Evolutionary conservation across 2,888 invertebrate species (phyloP), one percentile per base, ranked within the genome.

Genomic region (Molanna angustata): DNA sequence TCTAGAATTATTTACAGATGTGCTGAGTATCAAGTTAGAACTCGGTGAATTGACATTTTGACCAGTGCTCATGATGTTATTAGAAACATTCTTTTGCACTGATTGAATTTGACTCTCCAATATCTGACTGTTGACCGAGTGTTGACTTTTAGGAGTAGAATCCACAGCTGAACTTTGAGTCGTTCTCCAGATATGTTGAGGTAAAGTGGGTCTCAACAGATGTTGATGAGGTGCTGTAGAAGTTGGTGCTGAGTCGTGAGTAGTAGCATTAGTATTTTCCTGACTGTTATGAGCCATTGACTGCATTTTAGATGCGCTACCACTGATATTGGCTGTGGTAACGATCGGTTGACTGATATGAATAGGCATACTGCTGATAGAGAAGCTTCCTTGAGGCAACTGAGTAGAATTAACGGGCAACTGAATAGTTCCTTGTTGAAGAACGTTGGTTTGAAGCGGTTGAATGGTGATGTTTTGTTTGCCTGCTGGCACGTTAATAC

Each of bases 391-490:
- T 52, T 72, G 71, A 41, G 73, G 60, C 60, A 67, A 69, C 60
- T 74, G 75, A 3, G 70, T 63, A n/a, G 69, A 21, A 44, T 59
- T 59, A 2, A 55, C 20, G 7, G 59, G 54, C 7, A 59, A 39
- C 66, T 75, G 13, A 71, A 69, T 60, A 75, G 62, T 46, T 69
- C 69, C 76, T 74, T 72, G 55, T 67, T 69, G 57, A 74, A 58
- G 74, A 61, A 76, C 74, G 60, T 76, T 76, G 20, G 76, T 74
- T 44, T 76, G 76, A 41, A 76, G 74, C 2, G 77, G 76, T 40
- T 59, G 59, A 20, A 59, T 49, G 63, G 73, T 75, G n/a, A 77
- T 65, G 57, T 64, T 72, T 45, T 71, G 71, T 58, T 75, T 69
- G 45, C 72, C 72, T 31, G 68, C 54, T 31, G 49, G 18, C 14